These are phyloP conservation scores for Heliconius charithonia DNA, from an alignment of 2,888 invertebrate genomes.

Conservation along the genomic window DNA sequence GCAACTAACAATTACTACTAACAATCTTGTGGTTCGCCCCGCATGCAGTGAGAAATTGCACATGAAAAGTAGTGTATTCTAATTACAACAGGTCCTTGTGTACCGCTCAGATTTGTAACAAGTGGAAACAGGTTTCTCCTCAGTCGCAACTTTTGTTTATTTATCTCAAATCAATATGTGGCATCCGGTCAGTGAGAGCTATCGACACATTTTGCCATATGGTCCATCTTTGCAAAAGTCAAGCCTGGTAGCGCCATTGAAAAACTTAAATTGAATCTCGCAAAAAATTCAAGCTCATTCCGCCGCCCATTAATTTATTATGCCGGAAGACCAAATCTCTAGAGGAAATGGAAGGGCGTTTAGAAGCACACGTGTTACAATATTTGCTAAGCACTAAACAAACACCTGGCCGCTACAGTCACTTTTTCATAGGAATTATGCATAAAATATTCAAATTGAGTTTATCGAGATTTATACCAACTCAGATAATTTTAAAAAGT, in stretches of 20 bases:
- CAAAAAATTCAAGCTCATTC: conserved; percentile 67
- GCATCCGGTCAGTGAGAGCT: conserved; percentile 68
- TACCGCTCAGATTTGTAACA: conserved; percentile 57
- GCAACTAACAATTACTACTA: conserved; percentile 75
- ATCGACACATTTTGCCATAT: conserved; percentile 63
- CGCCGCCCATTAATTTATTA: conserved; percentile 76
- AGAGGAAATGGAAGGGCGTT: conserved; percentile 80
- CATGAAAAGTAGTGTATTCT: conserved; percentile 73
- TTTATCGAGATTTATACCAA: conserved; percentile 29
- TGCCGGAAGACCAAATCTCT: conserved; percentile 83
- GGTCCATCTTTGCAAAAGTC: conserved; percentile 58
- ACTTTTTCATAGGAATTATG: conserved; percentile 55
- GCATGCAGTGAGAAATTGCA: conserved; percentile 74
- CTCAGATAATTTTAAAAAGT: conserved; percentile 45
- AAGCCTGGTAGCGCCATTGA: conserved; percentile 66
- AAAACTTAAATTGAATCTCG: conserved; percentile 63
- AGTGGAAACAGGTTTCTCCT: conserved; percentile 66
- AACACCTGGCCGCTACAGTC: conserved; percentile 75
- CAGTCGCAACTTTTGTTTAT: conserved; percentile 54
- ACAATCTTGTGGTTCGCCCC: conserved; percentile 77
- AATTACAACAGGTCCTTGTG: conserved; percentile 66
- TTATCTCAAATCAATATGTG: conserved; percentile 56
- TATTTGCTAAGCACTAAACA: conserved; percentile 79
- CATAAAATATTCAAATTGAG: conserved; percentile 43
- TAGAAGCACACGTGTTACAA: conserved; percentile 81